A percentile compares a stretch with the other conserved stretches of the same genome.
Evolutionary conservation across 1,140 invertebrate genomes (phyloP).

Genomic region (Acromyrmex echinatior): DNA sequence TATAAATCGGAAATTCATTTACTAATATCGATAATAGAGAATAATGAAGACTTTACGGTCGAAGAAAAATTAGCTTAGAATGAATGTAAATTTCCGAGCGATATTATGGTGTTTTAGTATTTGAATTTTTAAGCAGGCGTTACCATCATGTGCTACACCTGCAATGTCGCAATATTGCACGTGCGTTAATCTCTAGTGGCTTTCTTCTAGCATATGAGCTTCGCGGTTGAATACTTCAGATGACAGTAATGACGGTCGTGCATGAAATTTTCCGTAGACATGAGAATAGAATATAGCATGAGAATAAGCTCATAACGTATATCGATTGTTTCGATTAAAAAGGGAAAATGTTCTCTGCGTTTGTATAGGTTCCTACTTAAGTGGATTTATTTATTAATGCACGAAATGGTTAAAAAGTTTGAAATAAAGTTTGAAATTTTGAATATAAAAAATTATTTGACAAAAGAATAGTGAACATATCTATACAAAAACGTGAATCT

Average conservation of each 20-base stretch:
- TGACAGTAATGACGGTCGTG: background rate
- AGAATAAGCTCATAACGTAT: background rate
- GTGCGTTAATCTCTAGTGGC: constrained; percentile 34
- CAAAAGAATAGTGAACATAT: too few species aligned
- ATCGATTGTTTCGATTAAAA: constrained; percentile 21
- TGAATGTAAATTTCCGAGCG: background rate
- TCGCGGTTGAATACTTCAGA: constrained; percentile 48
- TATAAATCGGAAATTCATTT: constrained; percentile 1
- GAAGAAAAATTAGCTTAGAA: constrained; percentile 12
- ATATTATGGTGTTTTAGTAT: constrained; percentile 45
- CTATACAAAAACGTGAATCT: too few species aligned
- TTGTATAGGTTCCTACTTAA: background rate
- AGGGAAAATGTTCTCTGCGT: background rate
- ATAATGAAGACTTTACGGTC: background rate
- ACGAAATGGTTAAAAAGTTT: too few species aligned
- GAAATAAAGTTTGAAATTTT: too few species aligned
- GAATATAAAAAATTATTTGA: too few species aligned
- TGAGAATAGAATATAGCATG: background rate
- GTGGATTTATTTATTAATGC: background rate
- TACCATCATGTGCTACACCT: constrained; percentile 40
- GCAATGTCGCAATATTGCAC: constrained; percentile 30
- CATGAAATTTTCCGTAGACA: background rate
- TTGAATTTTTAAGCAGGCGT: constrained; percentile 41
- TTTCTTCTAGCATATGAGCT: constrained; percentile 38
- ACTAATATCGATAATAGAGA: background rate